phyloP scores from a whole-genome alignment of 2,888 invertebrate species.

The Ptychoptera contaminata region DNA sequence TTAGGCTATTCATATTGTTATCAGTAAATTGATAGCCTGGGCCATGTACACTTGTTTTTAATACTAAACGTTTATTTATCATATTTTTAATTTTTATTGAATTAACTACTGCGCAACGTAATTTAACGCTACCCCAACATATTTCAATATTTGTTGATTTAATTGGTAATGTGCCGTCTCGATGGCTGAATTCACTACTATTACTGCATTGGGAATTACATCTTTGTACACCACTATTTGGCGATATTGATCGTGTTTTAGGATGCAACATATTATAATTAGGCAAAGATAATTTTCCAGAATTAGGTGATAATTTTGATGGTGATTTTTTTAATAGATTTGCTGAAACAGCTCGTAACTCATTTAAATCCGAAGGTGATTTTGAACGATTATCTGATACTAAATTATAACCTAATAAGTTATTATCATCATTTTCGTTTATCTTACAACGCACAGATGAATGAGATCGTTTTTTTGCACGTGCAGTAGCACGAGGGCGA shows the following conservation, averaged over 20 bases:
- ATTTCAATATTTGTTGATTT: constrained; percentile 39
- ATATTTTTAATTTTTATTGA: constrained; percentile 41
- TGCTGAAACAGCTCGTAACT: background rate
- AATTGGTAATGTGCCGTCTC: constrained; percentile 32
- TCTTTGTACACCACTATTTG: background rate
- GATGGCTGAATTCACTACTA: constrained; percentile 27
- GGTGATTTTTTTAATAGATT: background rate
- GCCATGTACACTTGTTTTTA: constrained; percentile 35
- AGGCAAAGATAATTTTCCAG: background rate
- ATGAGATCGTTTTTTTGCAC: no score
- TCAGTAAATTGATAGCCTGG: constrained; percentile 31
- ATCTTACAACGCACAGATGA: no score
- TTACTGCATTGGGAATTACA: constrained; percentile 23
- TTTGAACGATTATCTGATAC: background rate
- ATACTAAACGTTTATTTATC: constrained; percentile 36
- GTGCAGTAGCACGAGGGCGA: no score
- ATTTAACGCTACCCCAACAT: constrained; percentile 42
- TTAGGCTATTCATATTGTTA: constrained; percentile 23
- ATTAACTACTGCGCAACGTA: constrained; percentile 36
- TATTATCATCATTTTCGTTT: no score
- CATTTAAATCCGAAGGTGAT: background rate
- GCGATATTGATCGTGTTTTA: background rate
- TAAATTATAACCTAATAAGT: no score
- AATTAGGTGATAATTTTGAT: background rate
- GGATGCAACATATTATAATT: background rate